Evolutionary conservation across 2,797 vertebrate species (phyloP), one percentile per base, ranked within the genome.

Genomic region (Chelonia mydas): DNA sequence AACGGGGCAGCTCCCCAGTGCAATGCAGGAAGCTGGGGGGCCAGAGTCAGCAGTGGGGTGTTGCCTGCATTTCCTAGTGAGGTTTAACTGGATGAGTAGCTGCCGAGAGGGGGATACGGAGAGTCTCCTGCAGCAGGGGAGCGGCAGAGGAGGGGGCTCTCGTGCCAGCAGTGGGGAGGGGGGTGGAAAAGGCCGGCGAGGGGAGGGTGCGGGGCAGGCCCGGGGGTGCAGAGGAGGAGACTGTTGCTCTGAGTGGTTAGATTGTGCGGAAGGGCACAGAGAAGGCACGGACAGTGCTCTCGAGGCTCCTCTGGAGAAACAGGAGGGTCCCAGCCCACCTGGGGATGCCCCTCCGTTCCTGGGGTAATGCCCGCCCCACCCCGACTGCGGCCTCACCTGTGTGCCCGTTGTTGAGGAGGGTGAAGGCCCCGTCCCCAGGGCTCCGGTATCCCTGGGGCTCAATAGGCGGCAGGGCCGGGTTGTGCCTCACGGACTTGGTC

Each of bases 321-420:
- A 25, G 41, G 11, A 76, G 41, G 41, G 41, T 25, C 45, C 41
- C 72, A 76, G 72, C 72, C 72, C 11, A 27, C 9, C 12, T 4
- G 41, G 41, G 19, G n/a, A 23, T 68, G 72, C 23, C 25, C 41
- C 72, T 37, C 5, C 65, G 2, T 37, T 37, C 72, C 41, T 45
- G 41, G 25, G 41, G 12, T 47, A 25, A 45, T 37, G 5, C 33
- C 45, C 4, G 3, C 25, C 16, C 10, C 4, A 1, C 0, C 54
- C 53, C 2, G 2, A 8, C 27, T 2, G 15, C 5, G 3, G 6
- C 76, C 86, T 98, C 98, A 99, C 99, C 99, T 96, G 99, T 99
- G 96, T 99, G 99, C 27, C 99, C 99, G 0, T 99, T 99, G 86
- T 99, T 99, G 92, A 87, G 95, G 13, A 99, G 98, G 6, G 91